Evolutionary conservation across 2,113 vertebrate genomes (phyloP), one percentile per base, ranked within the genome.

Genomic region (Globicephala melas): DNA sequence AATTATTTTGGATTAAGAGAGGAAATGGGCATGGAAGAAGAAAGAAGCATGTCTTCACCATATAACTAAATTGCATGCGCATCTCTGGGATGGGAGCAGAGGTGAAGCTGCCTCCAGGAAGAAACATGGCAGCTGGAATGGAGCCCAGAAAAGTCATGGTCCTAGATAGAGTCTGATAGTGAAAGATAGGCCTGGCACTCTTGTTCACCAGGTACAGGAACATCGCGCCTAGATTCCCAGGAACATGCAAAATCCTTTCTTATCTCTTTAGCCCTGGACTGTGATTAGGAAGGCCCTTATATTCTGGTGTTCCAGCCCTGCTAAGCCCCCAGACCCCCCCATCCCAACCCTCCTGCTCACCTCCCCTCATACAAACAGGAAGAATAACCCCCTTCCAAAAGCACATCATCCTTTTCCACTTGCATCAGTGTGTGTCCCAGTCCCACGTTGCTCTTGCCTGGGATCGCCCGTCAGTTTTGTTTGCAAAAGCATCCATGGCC

Each of bases 181-280:
- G 95, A 97, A 89, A 53, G 50, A 74, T 65, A 15, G 41, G 33
- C 91, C 80, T 84, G 91, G 47, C 68, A 73, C 91, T 96, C 74
- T 91, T 91, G 83, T 91, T 97, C 96, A 84, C 83, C 71, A 93
- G 87, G 91, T 97, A 97, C 79, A 97, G 33, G 73, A 89, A 25
- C 67, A 84, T 95, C 0, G 63, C 89, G 94, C 97, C 97, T 95
- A 95, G 95, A 96, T 91, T 91, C 93, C 97, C 92, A 94, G 80
- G 94, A 96, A 96, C 89, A 65, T 73, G n/a, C 23, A 86, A 83
- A 97, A 77, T 86, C 71, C 68, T 44, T 94, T 53, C 82, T 95
- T 89, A 94, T 93, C 92, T 83, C 97, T 98, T 96, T 89, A 98
- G 68, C 74, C 98, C 91, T 98, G 96, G 98, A 98, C 94, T 98